Conservation (phyloP, 2,888 invertebrate genomes). For the Artemia sp. region DNA sequence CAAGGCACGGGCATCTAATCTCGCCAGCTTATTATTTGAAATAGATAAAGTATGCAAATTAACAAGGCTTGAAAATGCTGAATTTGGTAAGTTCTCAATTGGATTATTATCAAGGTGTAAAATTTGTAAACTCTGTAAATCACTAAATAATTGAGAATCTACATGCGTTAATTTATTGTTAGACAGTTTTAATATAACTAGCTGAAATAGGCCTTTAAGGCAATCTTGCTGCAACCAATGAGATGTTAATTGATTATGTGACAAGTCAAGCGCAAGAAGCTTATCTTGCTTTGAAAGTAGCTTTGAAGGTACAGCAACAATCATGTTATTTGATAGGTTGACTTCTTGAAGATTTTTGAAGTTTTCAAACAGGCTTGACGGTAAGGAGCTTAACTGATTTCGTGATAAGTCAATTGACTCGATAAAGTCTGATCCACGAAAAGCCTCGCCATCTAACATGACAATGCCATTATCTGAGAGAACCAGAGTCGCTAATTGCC, state of each 20-base stretch:
- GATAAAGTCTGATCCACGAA: slow-evolving; percentile 19
- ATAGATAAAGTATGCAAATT: slow-evolving; percentile 74
- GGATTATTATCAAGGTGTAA: slow-evolving; percentile 68
- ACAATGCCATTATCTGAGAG: slow-evolving; percentile 13
- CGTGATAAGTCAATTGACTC: slow-evolving; percentile 50
- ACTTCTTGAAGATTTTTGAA: slow-evolving; percentile 50
- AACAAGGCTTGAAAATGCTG: slow-evolving; percentile 76
- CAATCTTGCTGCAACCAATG: slow-evolving; percentile 41
- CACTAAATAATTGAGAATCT: slow-evolving; percentile 64
- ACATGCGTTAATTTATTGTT: slow-evolving; percentile 61
- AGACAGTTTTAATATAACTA: slow-evolving; percentile 68
- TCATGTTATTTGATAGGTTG: slow-evolving; percentile 76
- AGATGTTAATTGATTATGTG: slow-evolving; percentile 58
- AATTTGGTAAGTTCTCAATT: slow-evolving; percentile 63
- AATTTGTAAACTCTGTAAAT: slow-evolving; percentile 66
- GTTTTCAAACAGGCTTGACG: slow-evolving; percentile 51
- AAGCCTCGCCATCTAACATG: slow-evolving; percentile 14
- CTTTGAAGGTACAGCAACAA: slow-evolving; percentile 64
- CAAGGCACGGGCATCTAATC: slow-evolving; percentile 65
- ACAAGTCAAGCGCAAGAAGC: slow-evolving; percentile 61
- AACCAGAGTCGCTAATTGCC: slow-evolving; percentile 4
- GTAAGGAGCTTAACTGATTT: slow-evolving; percentile 59
- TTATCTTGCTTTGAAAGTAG: slow-evolving; percentile 69
- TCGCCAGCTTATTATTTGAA: slow-evolving; percentile 65
- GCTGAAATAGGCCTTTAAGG: slow-evolving; percentile 67